Conservation (phyloP, 1,140 invertebrate species). For the Maniola jurtina region DNA sequence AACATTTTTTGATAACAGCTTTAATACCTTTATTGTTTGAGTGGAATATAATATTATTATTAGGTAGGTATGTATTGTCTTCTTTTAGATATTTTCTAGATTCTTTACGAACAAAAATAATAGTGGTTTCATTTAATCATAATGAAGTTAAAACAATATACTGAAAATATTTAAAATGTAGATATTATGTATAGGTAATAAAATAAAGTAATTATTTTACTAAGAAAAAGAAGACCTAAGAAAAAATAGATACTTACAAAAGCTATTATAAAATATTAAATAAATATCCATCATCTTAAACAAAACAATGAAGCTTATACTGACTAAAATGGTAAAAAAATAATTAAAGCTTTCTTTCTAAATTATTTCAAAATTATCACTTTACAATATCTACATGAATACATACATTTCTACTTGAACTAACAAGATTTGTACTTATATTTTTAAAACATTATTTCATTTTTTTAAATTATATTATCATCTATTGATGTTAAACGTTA, state of each 20-base stretch:
- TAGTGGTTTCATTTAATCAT: no score
- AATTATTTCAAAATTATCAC: not conserved
- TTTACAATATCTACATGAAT: slow-evolving; percentile 3
- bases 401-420: slow-evolving; percentile 4
- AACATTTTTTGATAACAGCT: slow-evolving; percentile 9
- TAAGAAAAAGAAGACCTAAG: no score
- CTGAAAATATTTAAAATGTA: no score
- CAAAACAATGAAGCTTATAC: no score
- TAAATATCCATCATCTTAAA: no score
- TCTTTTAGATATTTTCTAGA: not conserved
- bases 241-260: no score
- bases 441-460: not conserved
- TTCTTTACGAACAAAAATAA: no score
- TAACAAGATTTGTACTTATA: slow-evolving; percentile 13
- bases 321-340: no score
- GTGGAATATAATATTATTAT: not conserved
- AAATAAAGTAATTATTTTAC: no score
- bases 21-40: not conserved
- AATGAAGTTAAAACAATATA: not conserved
- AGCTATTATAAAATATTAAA: no score
- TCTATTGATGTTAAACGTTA: not conserved
- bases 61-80: not conserved
- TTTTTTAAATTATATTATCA: no score
- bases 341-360: no score
- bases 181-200: not conserved